Conservation (phyloP, 2,113 vertebrate genomes). For the Lamprologus ornatipinnis region DNA sequence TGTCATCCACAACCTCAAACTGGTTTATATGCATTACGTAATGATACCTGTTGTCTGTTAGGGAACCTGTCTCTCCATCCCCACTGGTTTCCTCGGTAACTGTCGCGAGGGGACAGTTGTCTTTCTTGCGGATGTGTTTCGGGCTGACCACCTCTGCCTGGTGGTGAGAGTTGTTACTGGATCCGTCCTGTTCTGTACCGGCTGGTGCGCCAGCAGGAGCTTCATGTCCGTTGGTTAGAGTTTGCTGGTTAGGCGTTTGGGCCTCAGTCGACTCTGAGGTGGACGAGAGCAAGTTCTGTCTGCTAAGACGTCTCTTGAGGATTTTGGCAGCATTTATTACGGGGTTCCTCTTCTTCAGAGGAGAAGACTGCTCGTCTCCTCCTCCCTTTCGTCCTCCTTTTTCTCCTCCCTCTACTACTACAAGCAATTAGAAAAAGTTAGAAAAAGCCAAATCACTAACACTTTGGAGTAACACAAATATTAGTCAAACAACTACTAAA, state of each 20-base stretch:
- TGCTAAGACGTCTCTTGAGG: slow-evolving; percentile 83
- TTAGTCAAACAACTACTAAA: background rate
- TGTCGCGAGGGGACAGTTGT: slow-evolving; percentile 74
- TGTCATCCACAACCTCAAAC: background rate
- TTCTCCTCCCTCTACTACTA: background rate
- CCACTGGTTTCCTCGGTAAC: slow-evolving; percentile 80
- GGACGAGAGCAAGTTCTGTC: slow-evolving; percentile 72
- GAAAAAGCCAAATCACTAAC: background rate
- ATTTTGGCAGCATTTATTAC: slow-evolving; percentile 78
- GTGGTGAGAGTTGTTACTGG: slow-evolving; percentile 53
- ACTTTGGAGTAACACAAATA: background rate
- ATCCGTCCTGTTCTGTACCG: slow-evolving; percentile 11
- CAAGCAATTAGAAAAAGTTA: background rate
- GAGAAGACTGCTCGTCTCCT: slow-evolving; percentile 43
- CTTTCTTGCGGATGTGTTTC: slow-evolving; percentile 79
- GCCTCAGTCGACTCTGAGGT: background rate
- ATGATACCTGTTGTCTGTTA: slow-evolving; percentile 1
- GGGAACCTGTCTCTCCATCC: background rate
- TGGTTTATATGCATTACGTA: background rate
- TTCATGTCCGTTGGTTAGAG: background rate
- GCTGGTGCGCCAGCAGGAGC: background rate
- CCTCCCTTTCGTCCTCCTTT: background rate
- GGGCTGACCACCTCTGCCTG: slow-evolving; percentile 49
- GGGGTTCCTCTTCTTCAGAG: slow-evolving; percentile 65
- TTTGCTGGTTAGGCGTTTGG: background rate